These are phyloP conservation scores for Heterotis niloticus DNA, from an alignment of 2,113 vertebrate species.

Conservation along the genomic window DNA sequence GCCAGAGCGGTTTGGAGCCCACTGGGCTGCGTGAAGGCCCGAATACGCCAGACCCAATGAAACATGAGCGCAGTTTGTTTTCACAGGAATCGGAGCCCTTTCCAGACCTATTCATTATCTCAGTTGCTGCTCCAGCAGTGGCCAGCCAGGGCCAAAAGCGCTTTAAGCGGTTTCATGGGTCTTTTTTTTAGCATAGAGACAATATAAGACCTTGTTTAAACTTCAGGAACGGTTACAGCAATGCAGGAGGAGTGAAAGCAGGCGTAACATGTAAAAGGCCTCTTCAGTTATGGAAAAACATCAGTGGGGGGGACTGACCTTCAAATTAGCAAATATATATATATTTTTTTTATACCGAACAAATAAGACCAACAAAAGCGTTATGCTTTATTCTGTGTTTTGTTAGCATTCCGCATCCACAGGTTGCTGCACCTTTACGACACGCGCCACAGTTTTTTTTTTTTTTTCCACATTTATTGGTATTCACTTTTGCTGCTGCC, in stretches of 20 bases:
- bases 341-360: neutral
- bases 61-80: constrained; percentile 10
- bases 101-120: constrained; percentile 13
- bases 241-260: neutral
- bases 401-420: too few relatives aligned
- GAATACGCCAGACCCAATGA: neutral
- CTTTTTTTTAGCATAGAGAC: constrained; percentile 32
- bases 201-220: constrained; percentile 29
- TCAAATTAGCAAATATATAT: neutral
- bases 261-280: neutral
- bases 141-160: constrained; percentile 30
- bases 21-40: too few relatives aligned
- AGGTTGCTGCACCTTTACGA: too few relatives aligned
- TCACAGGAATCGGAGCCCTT: neutral
- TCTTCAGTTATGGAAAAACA: neutral
- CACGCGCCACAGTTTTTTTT: neutral
- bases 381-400: too few relatives aligned
- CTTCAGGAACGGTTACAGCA: neutral
- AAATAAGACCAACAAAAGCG: too few relatives aligned
- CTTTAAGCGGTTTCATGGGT: constrained; percentile 31
- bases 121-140: constrained; percentile 25
- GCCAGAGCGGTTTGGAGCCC: neutral
- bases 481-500: too few relatives aligned
- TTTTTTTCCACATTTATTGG: neutral
- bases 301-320: neutral